Evolutionary conservation across 23 tunicate genomes (phyloP).

Genomic region (Halocynthia aurantium): DNA sequence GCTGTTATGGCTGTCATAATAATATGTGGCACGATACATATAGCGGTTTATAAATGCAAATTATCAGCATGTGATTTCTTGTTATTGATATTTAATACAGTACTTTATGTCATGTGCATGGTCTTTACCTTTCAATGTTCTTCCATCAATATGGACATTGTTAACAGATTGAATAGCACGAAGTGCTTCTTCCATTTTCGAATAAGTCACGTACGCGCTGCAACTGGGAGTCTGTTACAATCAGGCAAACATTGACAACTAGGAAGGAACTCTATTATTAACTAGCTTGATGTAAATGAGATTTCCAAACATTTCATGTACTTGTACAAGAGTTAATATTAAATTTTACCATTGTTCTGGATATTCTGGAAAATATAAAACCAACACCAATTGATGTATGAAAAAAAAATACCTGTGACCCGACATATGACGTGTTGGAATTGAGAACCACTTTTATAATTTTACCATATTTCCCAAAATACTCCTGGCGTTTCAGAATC

Average conservation of each 20-base stretch:
- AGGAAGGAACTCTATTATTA: background rate
- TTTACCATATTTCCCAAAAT: constrained; percentile 97
- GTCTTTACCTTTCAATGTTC: constrained; percentile 87
- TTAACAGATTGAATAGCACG: constrained; percentile 87
- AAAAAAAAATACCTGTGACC: constrained; percentile 73
- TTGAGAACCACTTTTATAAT: constrained; percentile 94
- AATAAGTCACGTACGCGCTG: constrained; percentile 95
- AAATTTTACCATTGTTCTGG: too few relatives aligned
- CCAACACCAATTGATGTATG: background rate
- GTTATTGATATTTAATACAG: background rate
- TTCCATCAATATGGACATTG: constrained; percentile 83
- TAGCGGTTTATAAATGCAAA: background rate
- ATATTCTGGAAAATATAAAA: too few relatives aligned
- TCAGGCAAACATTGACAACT: background rate
- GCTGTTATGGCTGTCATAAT: too few relatives aligned
- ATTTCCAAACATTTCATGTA: too few relatives aligned
- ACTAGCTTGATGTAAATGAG: too few relatives aligned
- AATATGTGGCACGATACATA: too few relatives aligned
- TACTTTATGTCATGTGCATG: background rate
- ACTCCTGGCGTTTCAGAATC: constrained; percentile 75
- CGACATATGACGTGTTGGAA: constrained; percentile 88
- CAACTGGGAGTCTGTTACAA: constrained; percentile 67
- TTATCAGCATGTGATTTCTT: background rate
- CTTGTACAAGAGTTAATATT: too few relatives aligned
- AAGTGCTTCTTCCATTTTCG: constrained; percentile 95